These are phyloP conservation scores for Willowsia nigromaculata DNA, from an alignment of 2,888 invertebrate genomes.

Conservation along the genomic window DNA sequence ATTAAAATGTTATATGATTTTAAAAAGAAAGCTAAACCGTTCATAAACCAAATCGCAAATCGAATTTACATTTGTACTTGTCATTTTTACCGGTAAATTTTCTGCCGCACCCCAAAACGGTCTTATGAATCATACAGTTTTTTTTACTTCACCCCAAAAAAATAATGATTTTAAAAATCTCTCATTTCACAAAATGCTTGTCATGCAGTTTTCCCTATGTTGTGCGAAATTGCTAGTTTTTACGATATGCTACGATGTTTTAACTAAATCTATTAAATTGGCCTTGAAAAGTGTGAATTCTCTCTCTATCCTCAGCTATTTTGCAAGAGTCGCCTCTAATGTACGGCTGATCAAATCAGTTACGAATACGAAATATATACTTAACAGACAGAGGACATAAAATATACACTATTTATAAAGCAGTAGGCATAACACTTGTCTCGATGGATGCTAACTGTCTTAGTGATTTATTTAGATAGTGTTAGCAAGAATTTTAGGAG, in stretches of 20 bases:
- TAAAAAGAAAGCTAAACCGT: slow-evolving; percentile 19
- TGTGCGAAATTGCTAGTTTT: not conserved
- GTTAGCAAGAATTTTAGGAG: not conserved
- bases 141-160: not conserved
- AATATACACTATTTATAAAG: too few relatives aligned
- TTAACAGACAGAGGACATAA: too few relatives aligned
- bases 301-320: not conserved
- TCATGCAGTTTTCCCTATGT: not conserved
- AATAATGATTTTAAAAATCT: not conserved
- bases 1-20: slow-evolving; percentile 2
- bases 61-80: slow-evolving; percentile 64
- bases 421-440: too few relatives aligned
- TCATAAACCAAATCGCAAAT: slow-evolving; percentile 25
- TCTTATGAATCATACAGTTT: not conserved
- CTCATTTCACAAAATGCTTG: not conserved
- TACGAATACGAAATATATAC: not conserved
- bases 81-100: slow-evolving; percentile 48
- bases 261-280: not conserved
- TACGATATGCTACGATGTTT: not conserved
- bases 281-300: not conserved
- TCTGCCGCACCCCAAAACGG: slow-evolving; percentile 10
- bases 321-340: not conserved
- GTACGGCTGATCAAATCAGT: not conserved
- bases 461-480: not conserved
- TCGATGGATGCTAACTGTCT: not conserved